Percentiles rank a stretch among this genome's conserved stretches.
Evolutionary conservation across 2,113 vertebrate genomes (phyloP).

Genomic region (Montifringilla adamsi): DNA sequence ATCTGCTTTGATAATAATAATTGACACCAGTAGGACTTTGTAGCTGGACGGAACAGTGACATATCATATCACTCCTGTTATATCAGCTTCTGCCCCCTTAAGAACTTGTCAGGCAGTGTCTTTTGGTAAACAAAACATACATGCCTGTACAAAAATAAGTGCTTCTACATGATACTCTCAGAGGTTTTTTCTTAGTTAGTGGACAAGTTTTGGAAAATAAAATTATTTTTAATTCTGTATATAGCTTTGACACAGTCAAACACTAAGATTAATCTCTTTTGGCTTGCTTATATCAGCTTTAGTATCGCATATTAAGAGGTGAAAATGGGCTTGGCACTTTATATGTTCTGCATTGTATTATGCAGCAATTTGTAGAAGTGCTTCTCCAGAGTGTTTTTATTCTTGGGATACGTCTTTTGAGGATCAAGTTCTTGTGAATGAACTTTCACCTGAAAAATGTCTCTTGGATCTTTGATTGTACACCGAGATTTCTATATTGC

Average conservation of each 20-base stretch:
- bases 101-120: not conserved
- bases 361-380: not conserved
- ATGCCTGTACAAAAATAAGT: not conserved
- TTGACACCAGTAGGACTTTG: not conserved
- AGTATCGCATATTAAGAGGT: not conserved
- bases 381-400: not conserved
- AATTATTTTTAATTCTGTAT: not conserved
- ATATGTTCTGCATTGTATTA: not conserved
- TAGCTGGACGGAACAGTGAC: not conserved
- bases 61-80: not conserved
- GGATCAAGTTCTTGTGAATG: not conserved
- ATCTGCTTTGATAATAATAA: conserved; percentile 33
- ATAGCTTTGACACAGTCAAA: not conserved
- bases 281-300: not conserved
- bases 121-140: not conserved
- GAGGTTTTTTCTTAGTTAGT: not conserved
- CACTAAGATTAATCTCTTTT: not conserved
- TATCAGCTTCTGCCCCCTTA: not conserved
- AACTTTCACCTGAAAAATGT: not conserved
- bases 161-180: not conserved
- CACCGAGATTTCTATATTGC: not conserved
- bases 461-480: not conserved
- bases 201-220: not conserved
- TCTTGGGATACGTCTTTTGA: not conserved
- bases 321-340: not conserved